Percentiles rank a stretch among this genome's conserved stretches.
These are phyloP conservation scores for Turnix velox DNA, from an alignment of 2,113 vertebrate species.

Conservation along the genomic window DNA sequence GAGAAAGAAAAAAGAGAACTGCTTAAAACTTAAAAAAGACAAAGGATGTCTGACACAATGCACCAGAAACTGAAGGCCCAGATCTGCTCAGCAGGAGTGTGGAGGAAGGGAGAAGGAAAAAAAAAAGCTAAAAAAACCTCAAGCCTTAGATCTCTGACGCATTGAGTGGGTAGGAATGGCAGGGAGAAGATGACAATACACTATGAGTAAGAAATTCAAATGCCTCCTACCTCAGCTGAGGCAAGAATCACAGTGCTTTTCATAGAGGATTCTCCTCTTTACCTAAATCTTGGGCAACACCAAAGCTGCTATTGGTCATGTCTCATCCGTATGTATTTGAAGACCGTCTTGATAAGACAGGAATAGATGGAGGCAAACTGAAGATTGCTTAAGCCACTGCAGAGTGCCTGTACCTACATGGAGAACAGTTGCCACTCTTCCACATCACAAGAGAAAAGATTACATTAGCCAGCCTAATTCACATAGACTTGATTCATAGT, in stretches of 20 bases:
- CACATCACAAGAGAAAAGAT: neutral
- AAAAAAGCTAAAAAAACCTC: neutral
- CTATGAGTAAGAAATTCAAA: slow-evolving; percentile 59
- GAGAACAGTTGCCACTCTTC: neutral
- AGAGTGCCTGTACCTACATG: neutral
- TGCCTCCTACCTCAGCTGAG: slow-evolving; percentile 39
- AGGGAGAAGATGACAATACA: slow-evolving; percentile 47
- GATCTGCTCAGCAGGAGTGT: neutral
- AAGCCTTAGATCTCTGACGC: slow-evolving; percentile 39
- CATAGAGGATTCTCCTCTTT: neutral
- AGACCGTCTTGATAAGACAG: neutral
- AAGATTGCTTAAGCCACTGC: neutral
- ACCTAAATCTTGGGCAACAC: neutral
- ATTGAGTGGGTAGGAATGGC: slow-evolving; percentile 44
- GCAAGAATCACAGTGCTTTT: neutral
- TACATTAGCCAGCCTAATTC: neutral
- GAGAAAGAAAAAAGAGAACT: neutral
- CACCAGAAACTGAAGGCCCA: neutral
- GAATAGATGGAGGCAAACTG: neutral
- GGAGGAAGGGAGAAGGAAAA: fast-evolving
- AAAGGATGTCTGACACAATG: neutral
- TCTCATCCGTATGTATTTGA: neutral
- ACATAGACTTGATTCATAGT: neutral
- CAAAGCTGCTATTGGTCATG: neutral
- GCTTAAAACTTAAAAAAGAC: neutral